phyloP scores from a whole-genome alignment of 2,797 vertebrate genomes.

The Silurus aristotelis region DNA sequence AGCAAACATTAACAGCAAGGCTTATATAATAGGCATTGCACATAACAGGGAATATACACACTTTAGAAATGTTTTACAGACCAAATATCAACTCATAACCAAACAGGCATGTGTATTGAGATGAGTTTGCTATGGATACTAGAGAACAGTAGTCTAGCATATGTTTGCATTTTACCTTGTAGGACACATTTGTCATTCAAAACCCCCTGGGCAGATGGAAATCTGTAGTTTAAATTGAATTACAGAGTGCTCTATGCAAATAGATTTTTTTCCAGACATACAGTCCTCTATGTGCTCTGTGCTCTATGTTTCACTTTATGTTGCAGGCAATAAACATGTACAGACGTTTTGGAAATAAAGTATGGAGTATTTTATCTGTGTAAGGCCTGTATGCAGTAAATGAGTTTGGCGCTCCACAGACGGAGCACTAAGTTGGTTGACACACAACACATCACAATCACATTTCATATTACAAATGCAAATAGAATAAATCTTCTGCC shows the following conservation, averaged over 20 bases:
- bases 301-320: too few relatives aligned
- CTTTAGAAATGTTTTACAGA: background rate
- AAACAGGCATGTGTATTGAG: background rate
- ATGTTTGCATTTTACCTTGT: background rate
- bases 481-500: conserved; percentile 37
- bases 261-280: too few relatives aligned
- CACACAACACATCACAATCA: background rate
- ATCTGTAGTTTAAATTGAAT: background rate
- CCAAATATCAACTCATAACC: background rate
- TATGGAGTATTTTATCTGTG: background rate
- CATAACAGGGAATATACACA: background rate
- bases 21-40: too few relatives aligned
- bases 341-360: background rate
- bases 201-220: background rate
- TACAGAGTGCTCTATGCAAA: background rate
- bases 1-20: background rate
- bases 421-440: background rate
- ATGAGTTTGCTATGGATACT: background rate
- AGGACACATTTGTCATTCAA: conserved; percentile 1
- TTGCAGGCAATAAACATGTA: background rate
- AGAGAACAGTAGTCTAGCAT: background rate
- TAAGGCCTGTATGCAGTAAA: background rate
- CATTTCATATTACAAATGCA: conserved; percentile 17
- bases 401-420: background rate
- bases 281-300: background rate